Evolutionary conservation across 2,113 vertebrate genomes (phyloP).

Genomic region (Eublepharis macularius): DNA sequence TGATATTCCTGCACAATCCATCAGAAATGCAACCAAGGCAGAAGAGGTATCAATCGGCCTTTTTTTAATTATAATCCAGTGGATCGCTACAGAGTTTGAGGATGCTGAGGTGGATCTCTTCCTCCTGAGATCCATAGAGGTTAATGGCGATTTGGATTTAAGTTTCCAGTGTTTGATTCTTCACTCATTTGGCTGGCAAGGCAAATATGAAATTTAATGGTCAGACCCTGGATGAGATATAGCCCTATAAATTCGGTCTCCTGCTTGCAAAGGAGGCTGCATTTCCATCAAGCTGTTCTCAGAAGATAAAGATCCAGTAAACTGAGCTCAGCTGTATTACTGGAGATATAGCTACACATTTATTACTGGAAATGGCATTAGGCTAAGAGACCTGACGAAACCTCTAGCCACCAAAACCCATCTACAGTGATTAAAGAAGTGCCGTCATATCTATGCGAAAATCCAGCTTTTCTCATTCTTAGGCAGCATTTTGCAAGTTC

Average conservation of each 20-base stretch:
- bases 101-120: constrained; percentile 9
- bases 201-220: constrained; percentile 55
- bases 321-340: constrained; percentile 69
- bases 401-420: constrained; percentile 57
- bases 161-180: constrained; percentile 47
- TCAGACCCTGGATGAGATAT: constrained; percentile 47
- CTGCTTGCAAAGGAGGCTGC: constrained; percentile 50
- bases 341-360: constrained; percentile 62
- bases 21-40: neutral
- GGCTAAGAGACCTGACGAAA: constrained; percentile 47
- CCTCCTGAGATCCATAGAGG: constrained; percentile 24
- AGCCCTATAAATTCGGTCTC: constrained; percentile 51
- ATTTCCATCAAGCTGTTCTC: constrained; percentile 60
- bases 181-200: constrained; percentile 56
- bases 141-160: constrained; percentile 44
- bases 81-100: neutral
- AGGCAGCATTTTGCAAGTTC: too few relatives aligned
- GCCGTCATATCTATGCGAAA: constrained; percentile 50
- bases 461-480: neutral
- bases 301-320: constrained; percentile 70
- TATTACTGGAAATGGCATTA: constrained; percentile 65
- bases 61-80: constrained; percentile 36
- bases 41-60: constrained; percentile 10
- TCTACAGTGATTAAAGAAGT: constrained; percentile 58
- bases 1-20: neutral